phyloP scores from a whole-genome alignment of 2,797 vertebrate species.

The Enteromius afrohamiltoni region DNA sequence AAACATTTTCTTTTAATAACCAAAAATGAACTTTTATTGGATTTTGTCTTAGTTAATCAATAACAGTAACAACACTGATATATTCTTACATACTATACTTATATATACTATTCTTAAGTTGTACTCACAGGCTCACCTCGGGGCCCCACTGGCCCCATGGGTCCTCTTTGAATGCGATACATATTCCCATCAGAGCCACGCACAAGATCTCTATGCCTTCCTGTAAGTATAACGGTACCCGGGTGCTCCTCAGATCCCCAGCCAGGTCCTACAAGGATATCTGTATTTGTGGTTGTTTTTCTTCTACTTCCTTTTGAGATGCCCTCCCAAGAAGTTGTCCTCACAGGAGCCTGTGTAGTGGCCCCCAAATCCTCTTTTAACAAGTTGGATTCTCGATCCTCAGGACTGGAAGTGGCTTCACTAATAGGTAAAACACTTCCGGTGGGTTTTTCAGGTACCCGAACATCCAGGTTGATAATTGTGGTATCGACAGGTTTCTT shows the following conservation, averaged over 20 bases:
- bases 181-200: constrained; percentile 63
- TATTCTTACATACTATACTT: background rate
- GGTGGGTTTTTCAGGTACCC: constrained; percentile 65
- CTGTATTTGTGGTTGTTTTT: constrained; percentile 38
- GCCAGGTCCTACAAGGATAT: background rate
- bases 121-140: constrained; percentile 81
- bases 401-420: constrained; percentile 55
- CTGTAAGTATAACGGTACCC: constrained; percentile 57
- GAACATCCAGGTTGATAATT: constrained; percentile 64
- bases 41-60: background rate
- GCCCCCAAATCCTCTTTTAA: constrained; percentile 49
- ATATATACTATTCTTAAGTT: background rate
- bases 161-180: constrained; percentile 71
- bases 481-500: constrained; percentile 69
- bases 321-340: constrained; percentile 7
- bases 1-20: background rate
- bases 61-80: background rate
- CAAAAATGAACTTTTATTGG: background rate
- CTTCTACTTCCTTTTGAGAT: constrained; percentile 18
- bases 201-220: constrained; percentile 64
- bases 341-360: constrained; percentile 13
- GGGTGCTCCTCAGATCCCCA: constrained; percentile 34
- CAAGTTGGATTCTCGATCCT: constrained; percentile 59
- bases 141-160: constrained; percentile 74
- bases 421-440: constrained; percentile 44